phyloP scores from a whole-genome alignment of 2,113 vertebrate species.

The Pterocles burchelli region DNA sequence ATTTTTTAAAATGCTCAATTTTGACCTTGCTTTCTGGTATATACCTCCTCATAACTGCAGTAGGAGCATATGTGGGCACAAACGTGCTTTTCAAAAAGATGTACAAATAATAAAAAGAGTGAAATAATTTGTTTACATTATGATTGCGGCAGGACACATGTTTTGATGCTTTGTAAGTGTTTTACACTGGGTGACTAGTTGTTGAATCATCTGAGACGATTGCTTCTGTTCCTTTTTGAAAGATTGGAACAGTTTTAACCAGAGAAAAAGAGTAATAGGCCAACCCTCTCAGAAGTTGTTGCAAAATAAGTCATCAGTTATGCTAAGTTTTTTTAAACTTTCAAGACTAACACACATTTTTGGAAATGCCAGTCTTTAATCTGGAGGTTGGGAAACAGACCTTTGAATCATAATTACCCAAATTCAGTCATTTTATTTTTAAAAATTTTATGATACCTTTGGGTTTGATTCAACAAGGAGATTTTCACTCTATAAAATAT shows the following conservation, averaged over 20 bases:
- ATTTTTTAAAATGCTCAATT: neutral
- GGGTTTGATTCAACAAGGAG: neutral
- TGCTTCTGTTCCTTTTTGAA: neutral
- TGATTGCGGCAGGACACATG: neutral
- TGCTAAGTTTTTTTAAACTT: neutral
- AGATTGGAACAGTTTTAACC: neutral
- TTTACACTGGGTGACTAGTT: neutral
- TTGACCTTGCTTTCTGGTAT: neutral
- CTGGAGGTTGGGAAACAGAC: neutral
- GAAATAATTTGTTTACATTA: neutral
- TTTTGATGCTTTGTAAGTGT: neutral
- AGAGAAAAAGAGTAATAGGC: neutral
- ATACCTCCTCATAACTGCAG: neutral
- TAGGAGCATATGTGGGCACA: rapidly evolving
- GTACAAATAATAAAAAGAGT: neutral
- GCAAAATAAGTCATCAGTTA: neutral
- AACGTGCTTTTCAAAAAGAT: neutral
- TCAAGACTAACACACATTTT: neutral
- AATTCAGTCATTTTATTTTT: neutral
- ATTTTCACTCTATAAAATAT: neutral
- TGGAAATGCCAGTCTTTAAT: neutral
- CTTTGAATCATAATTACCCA: neutral
- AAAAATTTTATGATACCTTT: neutral
- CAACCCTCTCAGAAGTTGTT: neutral
- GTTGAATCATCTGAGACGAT: neutral